These are phyloP conservation scores for Lethenteron camtschaticum DNA, from an alignment of 2,113 vertebrate genomes.

Conservation along the genomic window DNA sequence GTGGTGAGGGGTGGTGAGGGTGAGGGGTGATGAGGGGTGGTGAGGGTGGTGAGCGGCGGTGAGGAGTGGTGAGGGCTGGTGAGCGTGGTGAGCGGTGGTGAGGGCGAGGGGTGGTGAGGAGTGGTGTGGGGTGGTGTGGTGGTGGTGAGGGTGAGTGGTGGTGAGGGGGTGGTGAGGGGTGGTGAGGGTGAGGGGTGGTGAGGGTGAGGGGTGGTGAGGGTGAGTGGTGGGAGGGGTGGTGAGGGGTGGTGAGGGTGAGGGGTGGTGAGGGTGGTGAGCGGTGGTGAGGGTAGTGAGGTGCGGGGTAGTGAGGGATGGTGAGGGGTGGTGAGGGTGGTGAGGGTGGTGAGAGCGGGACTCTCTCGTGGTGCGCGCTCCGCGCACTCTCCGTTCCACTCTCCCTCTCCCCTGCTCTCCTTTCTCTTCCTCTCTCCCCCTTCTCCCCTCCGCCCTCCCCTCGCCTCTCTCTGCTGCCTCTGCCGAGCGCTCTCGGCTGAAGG, in stretches of 20 bases:
- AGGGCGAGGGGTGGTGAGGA: too few relatives aligned
- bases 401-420: too few relatives aligned
- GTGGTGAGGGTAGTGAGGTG: not conserved
- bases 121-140: too few relatives aligned
- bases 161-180: not conserved
- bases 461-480: too few relatives aligned
- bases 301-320: not conserved
- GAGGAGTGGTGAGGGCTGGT: not conserved
- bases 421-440: too few relatives aligned
- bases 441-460: too few relatives aligned
- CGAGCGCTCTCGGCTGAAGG: too few relatives aligned
- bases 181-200: not conserved
- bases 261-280: not conserved
- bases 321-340: not conserved
- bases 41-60: not conserved
- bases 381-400: too few relatives aligned
- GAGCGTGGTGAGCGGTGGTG: not conserved
- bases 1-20: not conserved
- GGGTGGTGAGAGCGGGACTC: not conserved
- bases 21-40: not conserved
- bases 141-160: not conserved
- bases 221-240: too few relatives aligned
- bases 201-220: not conserved
- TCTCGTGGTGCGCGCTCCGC: too few relatives aligned
- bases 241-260: not conserved